Percentiles rank a stretch among this genome's conserved stretches.
phyloP scores from a whole-genome alignment of 2,888 invertebrate genomes.

The Norana najaformis region DNA sequence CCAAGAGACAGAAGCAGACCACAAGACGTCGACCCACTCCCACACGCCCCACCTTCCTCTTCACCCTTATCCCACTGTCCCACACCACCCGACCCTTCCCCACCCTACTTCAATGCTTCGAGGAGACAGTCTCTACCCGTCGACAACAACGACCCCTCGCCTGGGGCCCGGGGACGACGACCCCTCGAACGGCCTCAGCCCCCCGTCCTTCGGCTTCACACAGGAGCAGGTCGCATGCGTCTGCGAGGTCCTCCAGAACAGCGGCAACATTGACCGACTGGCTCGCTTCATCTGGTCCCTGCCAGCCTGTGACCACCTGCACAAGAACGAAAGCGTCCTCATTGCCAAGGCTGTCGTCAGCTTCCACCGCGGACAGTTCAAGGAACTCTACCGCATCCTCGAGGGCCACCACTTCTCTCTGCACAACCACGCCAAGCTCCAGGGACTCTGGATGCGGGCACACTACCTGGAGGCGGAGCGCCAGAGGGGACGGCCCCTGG shows the following conservation, averaged over 20 bases:
- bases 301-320: slow-evolving; percentile 92
- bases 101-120: neutral
- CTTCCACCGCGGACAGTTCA: slow-evolving; percentile 81
- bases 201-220: slow-evolving; percentile 71
- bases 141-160: neutral
- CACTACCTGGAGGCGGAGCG: slow-evolving; percentile 98
- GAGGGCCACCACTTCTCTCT: slow-evolving; percentile 93
- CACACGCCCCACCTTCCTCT: slow-evolving; percentile 10
- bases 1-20: neutral
- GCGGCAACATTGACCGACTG: slow-evolving; percentile 92
- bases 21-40: neutral
- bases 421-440: slow-evolving; percentile 78
- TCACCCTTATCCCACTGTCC: slow-evolving; percentile 6
- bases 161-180: slow-evolving; percentile 14
- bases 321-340: slow-evolving; percentile 93
- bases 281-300: slow-evolving; percentile 95
- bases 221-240: slow-evolving; percentile 99
- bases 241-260: slow-evolving; percentile 93
- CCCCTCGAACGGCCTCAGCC: slow-evolving; percentile 8
- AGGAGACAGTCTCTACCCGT: neutral
- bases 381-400: slow-evolving; percentile 90
- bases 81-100: neutral
- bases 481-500: slow-evolving; percentile 84
- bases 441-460: slow-evolving; percentile 92
- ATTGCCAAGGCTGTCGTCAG: slow-evolving; percentile 97